Evolutionary conservation across 2,113 vertebrate species (phyloP), one percentile per base, ranked within the genome.

Genomic region (Reinhardtius hippoglossoides): DNA sequence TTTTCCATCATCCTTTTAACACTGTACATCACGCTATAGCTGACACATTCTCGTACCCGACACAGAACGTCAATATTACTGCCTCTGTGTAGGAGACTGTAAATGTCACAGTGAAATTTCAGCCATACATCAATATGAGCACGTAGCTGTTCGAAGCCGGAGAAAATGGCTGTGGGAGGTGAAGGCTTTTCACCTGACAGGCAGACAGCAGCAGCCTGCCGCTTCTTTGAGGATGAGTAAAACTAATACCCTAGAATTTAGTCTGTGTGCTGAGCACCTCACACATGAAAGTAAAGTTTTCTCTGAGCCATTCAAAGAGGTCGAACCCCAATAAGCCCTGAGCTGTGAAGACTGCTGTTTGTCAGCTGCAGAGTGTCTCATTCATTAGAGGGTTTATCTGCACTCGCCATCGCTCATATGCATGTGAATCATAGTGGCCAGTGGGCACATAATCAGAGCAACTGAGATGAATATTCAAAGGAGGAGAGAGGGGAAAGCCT

Each of bases 291-390:
- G 37, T n/a, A 18, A 67, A 82, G 78, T 82, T 78, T 80, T 40
- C 67, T 75, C 56, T 3, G 24, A 89, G 67, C 73, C 59, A 60
- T 68, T 87, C 68, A 64, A 70, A 90, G 67, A 68, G 50, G 65
- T 40, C 60, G 74, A 75, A 87, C 89, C 57, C 76, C 84, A 87
- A 88, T 87, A 77, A 86, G 61, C 71, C 16, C 35, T 48, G 65
- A 74, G 75, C 66, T 66, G 74, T 57, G 78, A 72, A 61, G 59
- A 76, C 67, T 71, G 58, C 66, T 64, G 76, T 89, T 82, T 70
- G 67, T 91, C 81, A 86, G 69, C 64, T 23, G 76, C 23, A 5
- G 65, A 84, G 72, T 78, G 82, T 89, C 90, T 90, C 76, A 91
- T 89, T 86, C 71, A 70, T 60, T 10, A 44, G 42, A 80, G 67